Evolutionary conservation across 2,888 invertebrate species (phyloP), one percentile per base, ranked within the genome.

Genomic region (Macrophya alboannulata): DNA sequence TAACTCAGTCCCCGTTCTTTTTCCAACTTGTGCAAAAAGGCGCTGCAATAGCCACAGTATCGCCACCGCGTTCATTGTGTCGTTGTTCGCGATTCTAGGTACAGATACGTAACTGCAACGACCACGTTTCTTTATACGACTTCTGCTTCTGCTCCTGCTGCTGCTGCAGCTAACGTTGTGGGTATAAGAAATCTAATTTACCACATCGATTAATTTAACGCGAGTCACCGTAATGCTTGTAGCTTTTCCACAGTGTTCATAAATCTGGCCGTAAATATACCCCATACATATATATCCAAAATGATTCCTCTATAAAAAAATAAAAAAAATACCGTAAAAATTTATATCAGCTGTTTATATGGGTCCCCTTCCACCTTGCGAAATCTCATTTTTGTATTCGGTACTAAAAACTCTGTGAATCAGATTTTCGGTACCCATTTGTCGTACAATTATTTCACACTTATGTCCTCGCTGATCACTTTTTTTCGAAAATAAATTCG

Each of bases 201-300:
- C 51, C 77, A 51, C 77, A 37, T 51, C 77, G 77, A 77, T 77
- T 77, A 77, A 77, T 77, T 77, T 31, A 77, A 48, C 77, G 31
- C 51, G 4, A 51, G 48, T 77, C 77, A n/a, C 25, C 25, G 48
- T 77, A 40, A 17, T 51, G 37, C 8, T 15, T 17, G 25, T 9
- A 17, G 10, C 21, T 17, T 43, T 21, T 74, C 17, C n/a, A 9
- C 1, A 15, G 48, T 31, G 31, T 51, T 77, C 51, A 51, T 77
- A 25, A 77, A 77, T 31, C 51, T 77, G 31, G 12, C 2, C 12
- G 31, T 51, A 25, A 51, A 77, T 51, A 25, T 40, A 43, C 10
- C n/a, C n/a, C n/a, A n/a, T n/a, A n/a, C n/a, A n/a, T 21, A 21
- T n/a, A 72, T 72, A 72, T 72, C 72, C n/a, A 10, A 40, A 68